phyloP scores from a whole-genome alignment of 2,797 vertebrate species.

The Hephaestus fuliginosus region DNA sequence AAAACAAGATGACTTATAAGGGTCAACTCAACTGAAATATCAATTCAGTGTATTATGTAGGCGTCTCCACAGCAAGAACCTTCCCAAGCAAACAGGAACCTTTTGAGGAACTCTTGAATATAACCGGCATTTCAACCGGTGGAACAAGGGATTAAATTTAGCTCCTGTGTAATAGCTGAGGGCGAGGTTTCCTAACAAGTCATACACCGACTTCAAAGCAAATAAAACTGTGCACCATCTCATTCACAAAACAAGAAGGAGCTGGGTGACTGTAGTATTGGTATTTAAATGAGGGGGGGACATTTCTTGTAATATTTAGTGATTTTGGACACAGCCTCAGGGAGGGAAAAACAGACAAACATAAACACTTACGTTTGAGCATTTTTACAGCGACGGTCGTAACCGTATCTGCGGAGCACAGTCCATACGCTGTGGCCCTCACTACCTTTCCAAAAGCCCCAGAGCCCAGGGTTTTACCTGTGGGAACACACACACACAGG shows the following conservation, averaged over 20 bases:
- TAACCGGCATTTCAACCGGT: too few species aligned
- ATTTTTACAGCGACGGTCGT: conserved; percentile 97
- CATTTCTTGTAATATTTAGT: not conserved
- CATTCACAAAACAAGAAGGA: not conserved
- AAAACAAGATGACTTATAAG: not conserved
- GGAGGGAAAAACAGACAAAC: not conserved
- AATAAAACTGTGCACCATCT: not conserved
- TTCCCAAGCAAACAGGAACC: not conserved
- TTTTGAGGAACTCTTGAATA: not conserved
- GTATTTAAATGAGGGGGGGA: not conserved
- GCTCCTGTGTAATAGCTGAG: not conserved
- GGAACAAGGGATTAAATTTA: not conserved
- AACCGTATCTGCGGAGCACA: conserved; percentile 92
- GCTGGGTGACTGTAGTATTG: not conserved
- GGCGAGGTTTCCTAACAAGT: not conserved
- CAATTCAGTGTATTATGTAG: too few species aligned
- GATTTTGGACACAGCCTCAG: not conserved
- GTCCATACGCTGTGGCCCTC: conserved; percentile 94
- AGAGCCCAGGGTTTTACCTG: conserved; percentile 95
- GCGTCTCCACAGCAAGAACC: too few species aligned
- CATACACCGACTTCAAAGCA: not conserved
- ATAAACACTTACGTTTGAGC: conserved; percentile 93
- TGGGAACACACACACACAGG: conserved; percentile 28
- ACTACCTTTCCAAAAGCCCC: conserved; percentile 98
- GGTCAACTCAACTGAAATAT: too few species aligned